phyloP scores from a whole-genome alignment of 2,888 invertebrate genomes.

The Heliconius aoede region DNA sequence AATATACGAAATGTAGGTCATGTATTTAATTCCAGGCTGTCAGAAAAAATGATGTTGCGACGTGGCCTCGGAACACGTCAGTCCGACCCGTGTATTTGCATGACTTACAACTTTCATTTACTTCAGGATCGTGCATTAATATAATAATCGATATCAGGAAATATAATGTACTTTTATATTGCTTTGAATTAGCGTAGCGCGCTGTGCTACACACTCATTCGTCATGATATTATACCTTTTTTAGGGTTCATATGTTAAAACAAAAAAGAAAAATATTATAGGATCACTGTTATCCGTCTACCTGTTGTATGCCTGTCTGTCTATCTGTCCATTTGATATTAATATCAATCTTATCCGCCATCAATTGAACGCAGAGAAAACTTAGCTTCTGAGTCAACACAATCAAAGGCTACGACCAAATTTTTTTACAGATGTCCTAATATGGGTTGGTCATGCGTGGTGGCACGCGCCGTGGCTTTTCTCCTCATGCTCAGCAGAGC shows the following conservation, averaged over 20 bases:
- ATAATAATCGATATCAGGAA: constrained; percentile 32
- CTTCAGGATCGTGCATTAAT: constrained; percentile 54
- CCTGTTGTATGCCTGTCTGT: too few species aligned
- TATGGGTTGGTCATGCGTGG: constrained; percentile 95
- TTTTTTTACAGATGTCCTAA: constrained; percentile 89
- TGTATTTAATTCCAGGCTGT: constrained; percentile 67
- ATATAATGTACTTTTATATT: constrained; percentile 19
- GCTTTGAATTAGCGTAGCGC: too few species aligned
- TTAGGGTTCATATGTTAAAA: too few species aligned
- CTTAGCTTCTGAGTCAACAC: too few species aligned
- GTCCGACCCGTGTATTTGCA: constrained; percentile 37
- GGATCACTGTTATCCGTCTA: too few species aligned
- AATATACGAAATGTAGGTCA: constrained; percentile 70
- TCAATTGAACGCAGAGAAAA: too few species aligned
- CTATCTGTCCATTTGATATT: too few species aligned
- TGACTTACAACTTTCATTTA: constrained; percentile 45
- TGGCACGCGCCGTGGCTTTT: constrained; percentile 87
- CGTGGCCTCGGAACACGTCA: constrained; percentile 68
- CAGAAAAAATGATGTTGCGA: constrained; percentile 63
- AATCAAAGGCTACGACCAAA: too few species aligned
- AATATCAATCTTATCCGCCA: too few species aligned
- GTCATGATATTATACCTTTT: background rate
- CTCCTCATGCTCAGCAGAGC: constrained; percentile 84
- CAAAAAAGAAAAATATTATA: too few species aligned
- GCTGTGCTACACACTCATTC: background rate